Conservation (phyloP, 2,888 invertebrate species). For the Leptinotarsa rubiginosa region DNA sequence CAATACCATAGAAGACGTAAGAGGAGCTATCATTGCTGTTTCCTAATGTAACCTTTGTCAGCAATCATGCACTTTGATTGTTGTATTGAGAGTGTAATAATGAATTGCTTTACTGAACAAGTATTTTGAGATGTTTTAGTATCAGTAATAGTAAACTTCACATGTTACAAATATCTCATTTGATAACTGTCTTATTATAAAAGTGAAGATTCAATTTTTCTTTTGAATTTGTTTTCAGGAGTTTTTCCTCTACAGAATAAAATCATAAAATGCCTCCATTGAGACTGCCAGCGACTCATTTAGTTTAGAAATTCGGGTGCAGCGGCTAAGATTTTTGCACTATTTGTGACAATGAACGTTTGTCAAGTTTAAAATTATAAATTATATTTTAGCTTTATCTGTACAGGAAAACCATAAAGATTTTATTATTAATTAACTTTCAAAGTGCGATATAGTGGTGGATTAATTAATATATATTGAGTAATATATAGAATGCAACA, state of each 20-base stretch:
- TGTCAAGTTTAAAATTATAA: slow-evolving; percentile 59
- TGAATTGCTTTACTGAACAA: too few relatives aligned
- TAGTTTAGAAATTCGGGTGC: slow-evolving; percentile 57
- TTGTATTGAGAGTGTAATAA: too few relatives aligned
- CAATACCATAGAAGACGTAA: too few relatives aligned
- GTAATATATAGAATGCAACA: slow-evolving; percentile 37
- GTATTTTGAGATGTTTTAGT: too few relatives aligned
- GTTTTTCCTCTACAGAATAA: slow-evolving; percentile 57
- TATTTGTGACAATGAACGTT: slow-evolving; percentile 62
- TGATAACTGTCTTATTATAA: background rate
- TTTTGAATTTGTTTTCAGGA: slow-evolving; percentile 54
- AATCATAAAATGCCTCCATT: slow-evolving; percentile 62
- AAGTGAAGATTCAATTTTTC: background rate
- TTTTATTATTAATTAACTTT: slow-evolving; percentile 62
- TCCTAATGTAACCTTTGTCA: too few relatives aligned
- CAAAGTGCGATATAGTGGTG: slow-evolving; percentile 61
- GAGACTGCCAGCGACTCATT: slow-evolving; percentile 65
- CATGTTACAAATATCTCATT: too few relatives aligned
- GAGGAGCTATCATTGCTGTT: too few relatives aligned
- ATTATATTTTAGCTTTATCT: slow-evolving; percentile 66
- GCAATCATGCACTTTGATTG: too few relatives aligned
- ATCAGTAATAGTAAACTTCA: too few relatives aligned
- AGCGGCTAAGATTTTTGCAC: slow-evolving; percentile 61
- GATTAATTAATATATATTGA: slow-evolving; percentile 50
- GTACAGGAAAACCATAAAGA: slow-evolving; percentile 64